Base-by-base conservation (phyloP, 2,888 invertebrate species). In the Melieria picta region DNA sequence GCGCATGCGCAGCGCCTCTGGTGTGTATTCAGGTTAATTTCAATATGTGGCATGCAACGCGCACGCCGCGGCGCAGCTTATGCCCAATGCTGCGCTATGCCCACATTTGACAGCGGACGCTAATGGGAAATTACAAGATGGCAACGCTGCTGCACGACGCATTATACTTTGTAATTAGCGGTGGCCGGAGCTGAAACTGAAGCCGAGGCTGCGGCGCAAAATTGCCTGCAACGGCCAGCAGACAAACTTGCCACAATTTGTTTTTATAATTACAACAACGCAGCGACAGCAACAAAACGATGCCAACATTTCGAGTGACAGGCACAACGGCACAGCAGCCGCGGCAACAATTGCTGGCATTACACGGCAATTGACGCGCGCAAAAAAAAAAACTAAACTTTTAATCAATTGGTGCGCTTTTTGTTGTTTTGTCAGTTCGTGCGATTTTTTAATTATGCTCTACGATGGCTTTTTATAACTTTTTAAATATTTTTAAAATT, bases 1-100 rank as follows among this genome's bases (percentile, higher is more conserved):
- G 67, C 66, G 66, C 66, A 66, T 66, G 66, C 66, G 72, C 61
- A 65, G 67, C 65, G 11, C 52, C 47, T 46, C 56, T 63, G 56
- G 61, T 65, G 65, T 71, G 61, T 60, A 71, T 71, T 65, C 71
- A 71, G 71, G 71, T 65, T 71, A 71, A 71, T 71, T 71, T 71
- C 56, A 71, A 61, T 71, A 65, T 47, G 58, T 70, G 62, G 56
- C 64, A 64, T 64, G 56, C 64, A 61, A 50, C 67, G 61, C 61
- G 43, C 60, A 13, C 67, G 43, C 45, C 50, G 43, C 67, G 50
- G 43, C 16, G 7, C 50, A 42, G 6, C 60, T 50, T 45, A 10
- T 61, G 52, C 45, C 30, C 30, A 30, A 30, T 30, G 52, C 13
- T 7, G 52, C 6, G 11, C 52, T 5, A n/a, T 52, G 47, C 43